A percentile compares a stretch with the other conserved stretches of the same genome.
These are phyloP conservation scores for Agriotes lineatus DNA, from an alignment of 2,888 invertebrate genomes.

Conservation along the genomic window DNA sequence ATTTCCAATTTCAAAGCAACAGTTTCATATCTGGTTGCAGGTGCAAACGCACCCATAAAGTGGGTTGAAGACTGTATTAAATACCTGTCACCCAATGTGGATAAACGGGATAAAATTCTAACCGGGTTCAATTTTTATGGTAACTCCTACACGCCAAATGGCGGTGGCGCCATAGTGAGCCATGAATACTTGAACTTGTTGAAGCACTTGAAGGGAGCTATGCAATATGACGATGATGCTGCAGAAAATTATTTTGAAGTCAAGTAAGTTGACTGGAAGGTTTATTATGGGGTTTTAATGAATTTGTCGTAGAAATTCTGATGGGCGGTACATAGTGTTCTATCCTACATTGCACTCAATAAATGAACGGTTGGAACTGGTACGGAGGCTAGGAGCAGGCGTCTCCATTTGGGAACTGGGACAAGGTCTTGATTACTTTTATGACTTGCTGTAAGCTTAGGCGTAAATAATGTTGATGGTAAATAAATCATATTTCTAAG, in stretches of 20 bases:
- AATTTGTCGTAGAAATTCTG: conserved; percentile 72
- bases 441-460: conserved; percentile 80
- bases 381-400: conserved; percentile 83
- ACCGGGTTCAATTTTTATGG: conserved; percentile 96
- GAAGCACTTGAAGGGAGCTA: conserved; percentile 79
- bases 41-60: conserved; percentile 89
- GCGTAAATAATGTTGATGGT: not conserved
- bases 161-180: conserved; percentile 86
- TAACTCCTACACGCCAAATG: conserved; percentile 85
- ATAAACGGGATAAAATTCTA: conserved; percentile 82
- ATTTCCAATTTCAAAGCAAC: too few relatives aligned
- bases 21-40: too few relatives aligned
- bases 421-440: conserved; percentile 95
- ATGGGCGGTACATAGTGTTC: conserved; percentile 83
- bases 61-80: conserved; percentile 87
- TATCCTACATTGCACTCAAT: conserved; percentile 92
- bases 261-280: conserved; percentile 72
- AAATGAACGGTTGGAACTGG: conserved; percentile 82
- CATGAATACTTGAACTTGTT: conserved; percentile 83
- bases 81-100: conserved; percentile 74
- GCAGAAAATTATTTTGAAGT: conserved; percentile 89
- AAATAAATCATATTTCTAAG: too few relatives aligned
- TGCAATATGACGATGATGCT: conserved; percentile 82
- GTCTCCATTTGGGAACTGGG: conserved; percentile 97
- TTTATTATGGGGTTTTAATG: too few relatives aligned